Base-by-base conservation (phyloP, 2,888 invertebrate genomes). In the Heliconius charithonia region DNA sequence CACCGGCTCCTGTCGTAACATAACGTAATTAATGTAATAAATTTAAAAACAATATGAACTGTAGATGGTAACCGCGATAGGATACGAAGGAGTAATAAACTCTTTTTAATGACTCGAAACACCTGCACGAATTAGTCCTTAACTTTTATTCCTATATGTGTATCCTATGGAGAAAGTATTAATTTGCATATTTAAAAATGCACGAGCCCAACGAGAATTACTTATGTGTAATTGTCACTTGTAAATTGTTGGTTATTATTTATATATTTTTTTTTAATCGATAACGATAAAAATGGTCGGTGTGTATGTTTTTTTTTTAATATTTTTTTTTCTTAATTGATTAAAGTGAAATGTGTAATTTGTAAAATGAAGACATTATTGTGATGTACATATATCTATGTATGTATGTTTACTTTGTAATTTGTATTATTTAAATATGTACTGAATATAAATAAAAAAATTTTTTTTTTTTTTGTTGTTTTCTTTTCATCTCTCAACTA, bases 21-120 rank as follows among this genome's bases (percentile, higher is more conserved):
- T 90, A 87, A 88, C 87, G 88, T 91, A 92, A 92, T 92, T 91
- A 88, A 88, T 83, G 88, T 89, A 88, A 91, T 93, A 93, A 91
- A 92, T 90, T 90, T 87, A 88, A 91, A 91, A 90, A 90, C 91
- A 92, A 91, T 91, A 93, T 89, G 89, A 90, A 81, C 76, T 81
- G 85, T 90, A 90, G 90, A 91, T 90, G 89, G 89, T 87, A 72
- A 85, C 79, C 80, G 81, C 87, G 90, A 91, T 92, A 90, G 86
- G 87, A 88, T 85, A 88, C 87, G 89, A 82, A 83, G 85, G 85
- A 85, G 85, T 86, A 87, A 88, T 90, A 91, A 91, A 91, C 87
- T 86, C 86, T 89, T 87, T 89, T 89, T 91, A 91, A 93, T 91
- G 90, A 88, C 86, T 56, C 81, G 75, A 22, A 78, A 82, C 93